Evolutionary conservation across 2,113 vertebrate species (phyloP), one percentile per base, ranked within the genome.

Genomic region (Meriones unguiculatus): DNA sequence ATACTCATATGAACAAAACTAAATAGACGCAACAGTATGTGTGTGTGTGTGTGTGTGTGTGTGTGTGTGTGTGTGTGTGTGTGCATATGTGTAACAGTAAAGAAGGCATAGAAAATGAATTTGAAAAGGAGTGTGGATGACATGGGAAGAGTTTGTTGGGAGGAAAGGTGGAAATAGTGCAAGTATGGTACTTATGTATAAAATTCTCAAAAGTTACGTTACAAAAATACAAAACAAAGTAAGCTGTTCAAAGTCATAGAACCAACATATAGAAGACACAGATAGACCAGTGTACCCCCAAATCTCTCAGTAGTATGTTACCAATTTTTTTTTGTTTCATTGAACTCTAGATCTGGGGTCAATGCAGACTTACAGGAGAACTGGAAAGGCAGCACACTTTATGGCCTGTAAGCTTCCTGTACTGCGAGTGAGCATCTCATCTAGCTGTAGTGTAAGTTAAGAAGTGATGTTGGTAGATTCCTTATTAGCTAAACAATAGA

Each of bases 191-290:
- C n/a, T 64, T 84, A 64, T 62, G 7, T 62, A 59, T 64, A 13
- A 84, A 84, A 64, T 62, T 62, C 12, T 62, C 57, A 38, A 59
- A 84, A 28, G 11, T 46, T 62, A 64, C 41, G 35, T 84, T 1
- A 12, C 9, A 38, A 78, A 28, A 64, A 86, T 25, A 86, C 25
- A 67, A 90, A 90, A 38, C 73, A 52, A 72, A 88, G n/a, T 22
- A 95, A 93, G 14, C n/a, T 82, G 94, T 81, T 75, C 52, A 30
- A 90, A 87, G 75, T 41, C 35, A 57, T 9, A 30, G 0, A 76
- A 32, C 2, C 10, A 50, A 70, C 11, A 76, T 69, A 30, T 7
- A 22, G 32, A 38, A 88, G 35, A 78, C 73, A 81, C 24, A 73
- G 69, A 91, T n/a, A 24, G 9, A 38, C 20, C 7, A 69, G 20